Percentiles rank a stretch among this genome's conserved stretches.
Evolutionary conservation across 2,888 invertebrate genomes (phyloP).

Genomic region (Drosophila quinaria): DNA sequence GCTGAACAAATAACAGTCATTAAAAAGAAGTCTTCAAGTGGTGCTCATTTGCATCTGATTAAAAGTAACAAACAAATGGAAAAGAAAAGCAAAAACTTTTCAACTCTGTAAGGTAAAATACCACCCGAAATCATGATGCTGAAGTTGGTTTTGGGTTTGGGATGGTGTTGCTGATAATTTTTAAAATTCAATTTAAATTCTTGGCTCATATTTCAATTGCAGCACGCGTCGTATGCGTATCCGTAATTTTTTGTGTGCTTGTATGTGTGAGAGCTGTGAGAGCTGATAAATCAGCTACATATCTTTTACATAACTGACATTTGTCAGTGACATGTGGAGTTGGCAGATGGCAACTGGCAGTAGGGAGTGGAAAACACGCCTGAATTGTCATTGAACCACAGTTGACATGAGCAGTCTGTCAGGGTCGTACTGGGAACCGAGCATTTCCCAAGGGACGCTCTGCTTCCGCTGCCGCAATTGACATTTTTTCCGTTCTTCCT

Average conservation of each 20-base stretch:
- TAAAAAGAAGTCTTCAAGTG: constrained; percentile 48
- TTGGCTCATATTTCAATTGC: constrained; percentile 69
- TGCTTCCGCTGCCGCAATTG: constrained; percentile 28
- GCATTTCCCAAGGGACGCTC: constrained; percentile 42
- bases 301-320: constrained; percentile 71
- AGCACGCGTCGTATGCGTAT: constrained; percentile 43
- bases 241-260: constrained; percentile 44
- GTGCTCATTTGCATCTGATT: constrained; percentile 75
- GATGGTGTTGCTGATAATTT: constrained; percentile 49
- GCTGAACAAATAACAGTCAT: constrained; percentile 59
- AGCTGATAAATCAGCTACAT: constrained; percentile 70
- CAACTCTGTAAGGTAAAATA: constrained; percentile 12
- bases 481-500: constrained; percentile 17
- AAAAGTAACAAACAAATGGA: constrained; percentile 58
- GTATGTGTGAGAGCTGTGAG: constrained; percentile 10
- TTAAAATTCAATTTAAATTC: constrained; percentile 69
- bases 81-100: constrained; percentile 35
- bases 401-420: constrained; percentile 50
- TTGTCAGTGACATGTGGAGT: constrained; percentile 68
- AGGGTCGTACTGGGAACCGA: constrained; percentile 14
- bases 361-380: constrained; percentile 32
- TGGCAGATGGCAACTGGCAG: constrained; percentile 15
- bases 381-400: constrained; percentile 64
- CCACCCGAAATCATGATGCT: background rate
- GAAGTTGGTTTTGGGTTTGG: background rate